These are phyloP conservation scores for Acholoe squamosa DNA, from an alignment of 2,888 invertebrate genomes.

Conservation along the genomic window DNA sequence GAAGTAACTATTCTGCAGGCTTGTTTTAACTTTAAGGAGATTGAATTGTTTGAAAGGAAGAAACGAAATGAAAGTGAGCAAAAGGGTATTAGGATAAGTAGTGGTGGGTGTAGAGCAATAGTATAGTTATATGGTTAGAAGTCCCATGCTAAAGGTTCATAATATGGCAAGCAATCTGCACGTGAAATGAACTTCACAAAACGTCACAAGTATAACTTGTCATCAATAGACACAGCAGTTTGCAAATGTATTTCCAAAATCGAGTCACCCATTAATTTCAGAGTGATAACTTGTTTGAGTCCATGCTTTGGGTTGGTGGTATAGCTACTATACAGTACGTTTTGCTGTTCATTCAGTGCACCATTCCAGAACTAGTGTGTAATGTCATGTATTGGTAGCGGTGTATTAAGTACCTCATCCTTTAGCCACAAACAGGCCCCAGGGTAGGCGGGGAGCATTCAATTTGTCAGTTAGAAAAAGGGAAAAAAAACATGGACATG, in stretches of 20 bases:
- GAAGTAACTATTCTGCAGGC: slow-evolving; percentile 24
- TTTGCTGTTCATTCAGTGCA: slow-evolving; percentile 60
- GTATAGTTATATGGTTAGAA: slow-evolving; percentile 40
- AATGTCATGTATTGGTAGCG: slow-evolving; percentile 52
- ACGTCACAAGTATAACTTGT: slow-evolving; percentile 10
- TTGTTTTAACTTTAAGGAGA: slow-evolving; percentile 2
- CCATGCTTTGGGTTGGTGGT: not conserved
- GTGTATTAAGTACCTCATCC: slow-evolving; percentile 58
- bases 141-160: slow-evolving; percentile 40
- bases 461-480: slow-evolving; percentile 45
- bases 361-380: slow-evolving; percentile 45
- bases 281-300: not conserved
- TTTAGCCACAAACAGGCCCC: slow-evolving; percentile 56
- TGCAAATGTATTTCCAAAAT: not conserved
- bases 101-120: slow-evolving; percentile 36
- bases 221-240: not conserved
- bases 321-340: slow-evolving; percentile 33
- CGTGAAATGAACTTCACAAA: slow-evolving; percentile 59
- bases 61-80: not conserved
- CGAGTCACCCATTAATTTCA: not conserved
- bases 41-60: not conserved
- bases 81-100: slow-evolving; percentile 42
- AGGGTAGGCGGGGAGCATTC: slow-evolving; percentile 56
- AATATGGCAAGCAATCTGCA: slow-evolving; percentile 48
- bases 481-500: slow-evolving; percentile 37